Evolutionary conservation across 37 sponge, comb jelly and placozoan genomes (phyloP).

Genomic region (Crambe crambe): DNA sequence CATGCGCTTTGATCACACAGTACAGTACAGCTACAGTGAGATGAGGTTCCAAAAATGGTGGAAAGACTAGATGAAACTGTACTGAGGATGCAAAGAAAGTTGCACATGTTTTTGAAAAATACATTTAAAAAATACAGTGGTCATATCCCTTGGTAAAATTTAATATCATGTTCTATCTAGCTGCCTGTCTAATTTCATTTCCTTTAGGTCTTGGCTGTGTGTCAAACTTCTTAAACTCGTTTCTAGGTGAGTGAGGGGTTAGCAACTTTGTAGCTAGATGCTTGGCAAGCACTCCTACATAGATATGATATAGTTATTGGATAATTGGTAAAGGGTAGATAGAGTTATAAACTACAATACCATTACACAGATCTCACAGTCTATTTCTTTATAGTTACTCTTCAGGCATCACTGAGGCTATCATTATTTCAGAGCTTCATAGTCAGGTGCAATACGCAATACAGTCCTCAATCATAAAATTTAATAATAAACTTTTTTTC

Average conservation of each 20-base stretch:
- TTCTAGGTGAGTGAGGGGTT: conserved; percentile 12
- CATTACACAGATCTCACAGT: no score
- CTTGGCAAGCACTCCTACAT: no score
- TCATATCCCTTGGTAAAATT: conserved; percentile 23
- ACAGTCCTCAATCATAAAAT: no score
- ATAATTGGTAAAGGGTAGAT: not conserved
- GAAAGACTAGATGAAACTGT: conserved; percentile 19
- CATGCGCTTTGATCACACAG: not conserved
- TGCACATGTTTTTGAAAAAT: not conserved
- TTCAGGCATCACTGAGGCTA: conserved; percentile 45
- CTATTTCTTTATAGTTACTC: conserved; percentile 30
- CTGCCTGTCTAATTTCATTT: not conserved
- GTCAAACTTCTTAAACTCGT: conserved; percentile 19
- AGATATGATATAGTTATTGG: no score
- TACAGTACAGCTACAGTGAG: no score
- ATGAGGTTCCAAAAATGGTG: no score
- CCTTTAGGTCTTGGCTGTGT: conserved; percentile 38
- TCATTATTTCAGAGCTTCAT: conserved; percentile 35
- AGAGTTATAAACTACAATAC: no score
- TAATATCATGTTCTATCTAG: not conserved
- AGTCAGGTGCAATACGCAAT: conserved; percentile 14
- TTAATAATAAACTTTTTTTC: no score
- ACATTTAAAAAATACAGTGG: not conserved
- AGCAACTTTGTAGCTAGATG: no score
- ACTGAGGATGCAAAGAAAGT: not conserved